Evolutionary conservation across 2,888 invertebrate species (phyloP).

Genomic region (Sipunculus nudus): DNA sequence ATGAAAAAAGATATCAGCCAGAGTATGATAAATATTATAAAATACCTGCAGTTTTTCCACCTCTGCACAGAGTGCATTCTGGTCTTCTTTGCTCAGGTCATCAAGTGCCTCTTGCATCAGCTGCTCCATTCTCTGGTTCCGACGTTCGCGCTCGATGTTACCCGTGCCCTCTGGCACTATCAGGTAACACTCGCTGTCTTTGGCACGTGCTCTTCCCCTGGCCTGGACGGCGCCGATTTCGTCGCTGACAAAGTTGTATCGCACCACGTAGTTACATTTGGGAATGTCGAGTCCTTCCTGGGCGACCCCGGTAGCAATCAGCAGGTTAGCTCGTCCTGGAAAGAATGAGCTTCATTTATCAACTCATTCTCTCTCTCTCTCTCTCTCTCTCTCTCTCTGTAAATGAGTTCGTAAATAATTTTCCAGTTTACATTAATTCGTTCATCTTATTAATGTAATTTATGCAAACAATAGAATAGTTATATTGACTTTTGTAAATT

Average conservation of each 20-base stretch:
- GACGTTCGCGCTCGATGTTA: slow-evolving; percentile 13
- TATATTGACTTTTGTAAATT: no score
- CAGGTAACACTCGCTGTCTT: slow-evolving; percentile 27
- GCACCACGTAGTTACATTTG: slow-evolving; percentile 32
- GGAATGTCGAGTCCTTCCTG: slow-evolving; percentile 39
- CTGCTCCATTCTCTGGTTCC: slow-evolving; percentile 20
- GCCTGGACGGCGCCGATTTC: slow-evolving; percentile 34
- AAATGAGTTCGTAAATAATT: no score
- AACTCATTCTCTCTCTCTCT: background rate
- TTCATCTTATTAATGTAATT: no score
- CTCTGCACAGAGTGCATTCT: background rate
- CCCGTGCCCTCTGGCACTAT: slow-evolving; percentile 19
- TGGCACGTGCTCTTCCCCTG: slow-evolving; percentile 28
- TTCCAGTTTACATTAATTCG: no score
- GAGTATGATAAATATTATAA: no score
- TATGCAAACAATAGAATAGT: no score
- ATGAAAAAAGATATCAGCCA: no score
- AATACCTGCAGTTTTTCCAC: background rate
- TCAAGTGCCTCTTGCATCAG: slow-evolving; percentile 25
- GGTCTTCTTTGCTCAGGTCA: slow-evolving; percentile 5
- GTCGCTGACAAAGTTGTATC: slow-evolving; percentile 37
- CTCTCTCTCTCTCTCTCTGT: no score
- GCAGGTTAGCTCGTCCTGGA: slow-evolving; percentile 16
- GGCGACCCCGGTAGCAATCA: slow-evolving; percentile 37
- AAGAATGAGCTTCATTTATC: background rate